These are phyloP conservation scores for Rattus rattus DNA, from an alignment of 2,113 vertebrate genomes.

Conservation along the genomic window DNA sequence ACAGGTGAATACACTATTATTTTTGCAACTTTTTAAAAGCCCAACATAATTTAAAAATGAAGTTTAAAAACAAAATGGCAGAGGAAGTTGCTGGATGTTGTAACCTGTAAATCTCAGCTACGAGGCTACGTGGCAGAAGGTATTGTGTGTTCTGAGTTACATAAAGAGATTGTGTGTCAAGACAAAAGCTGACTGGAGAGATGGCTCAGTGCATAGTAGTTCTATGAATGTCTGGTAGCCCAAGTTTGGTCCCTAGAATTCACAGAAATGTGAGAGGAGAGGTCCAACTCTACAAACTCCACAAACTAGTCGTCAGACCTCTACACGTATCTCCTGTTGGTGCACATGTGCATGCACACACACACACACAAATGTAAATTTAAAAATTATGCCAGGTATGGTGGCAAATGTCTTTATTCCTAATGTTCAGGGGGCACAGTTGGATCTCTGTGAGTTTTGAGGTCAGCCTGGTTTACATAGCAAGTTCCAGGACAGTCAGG, in stretches of 20 bases:
- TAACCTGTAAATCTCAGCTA: neutral
- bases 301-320: neutral
- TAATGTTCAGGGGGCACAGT: neutral
- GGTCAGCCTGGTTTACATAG: neutral
- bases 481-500: neutral
- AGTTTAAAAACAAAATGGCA: neutral
- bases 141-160: neutral
- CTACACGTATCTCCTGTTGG: neutral
- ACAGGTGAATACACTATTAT: neutral
- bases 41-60: neutral
- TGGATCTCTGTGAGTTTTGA: neutral
- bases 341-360: neutral
- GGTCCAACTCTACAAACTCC: neutral
- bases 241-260: neutral
- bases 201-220: neutral
- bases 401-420: neutral
- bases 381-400: neutral
- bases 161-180: neutral
- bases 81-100: neutral
- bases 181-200: neutral
- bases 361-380: neutral
- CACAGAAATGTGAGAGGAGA: neutral
- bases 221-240: neutral
- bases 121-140: neutral
- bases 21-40: neutral